Evolutionary conservation across 2,113 vertebrate species (phyloP).

Genomic region (Romanogobio albipinnatus): DNA sequence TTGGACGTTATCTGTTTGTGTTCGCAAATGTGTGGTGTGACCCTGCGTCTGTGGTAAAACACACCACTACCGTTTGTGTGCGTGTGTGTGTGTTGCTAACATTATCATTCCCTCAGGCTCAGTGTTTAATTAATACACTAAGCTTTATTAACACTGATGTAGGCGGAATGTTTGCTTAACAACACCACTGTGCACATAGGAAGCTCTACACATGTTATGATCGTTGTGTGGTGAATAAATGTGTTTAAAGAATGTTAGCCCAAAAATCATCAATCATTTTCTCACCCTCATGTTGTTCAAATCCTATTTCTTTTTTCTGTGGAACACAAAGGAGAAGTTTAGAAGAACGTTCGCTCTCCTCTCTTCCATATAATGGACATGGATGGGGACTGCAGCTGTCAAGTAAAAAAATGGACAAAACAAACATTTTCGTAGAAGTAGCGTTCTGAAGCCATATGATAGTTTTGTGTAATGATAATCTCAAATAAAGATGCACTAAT

Average conservation of each 20-base stretch:
- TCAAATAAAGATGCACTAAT: too few species aligned
- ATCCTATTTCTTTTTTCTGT: not conserved
- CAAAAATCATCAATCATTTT: not conserved
- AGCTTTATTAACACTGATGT: conserved; percentile 39
- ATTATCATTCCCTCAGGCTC: conserved; percentile 11
- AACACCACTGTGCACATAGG: not conserved
- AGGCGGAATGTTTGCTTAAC: conserved; percentile 6
- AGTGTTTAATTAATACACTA: conserved; percentile 32
- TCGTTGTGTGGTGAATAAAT: too few species aligned
- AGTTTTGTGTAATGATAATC: too few species aligned
- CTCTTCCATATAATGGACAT: not conserved
- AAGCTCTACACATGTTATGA: not conserved
- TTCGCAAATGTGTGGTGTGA: not conserved
- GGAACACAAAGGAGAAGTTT: not conserved
- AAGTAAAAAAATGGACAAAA: too few species aligned
- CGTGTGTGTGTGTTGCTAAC: conserved; percentile 5
- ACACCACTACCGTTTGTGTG: not conserved
- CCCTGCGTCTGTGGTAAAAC: not conserved
- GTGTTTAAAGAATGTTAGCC: not conserved
- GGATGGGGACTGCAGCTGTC: not conserved
- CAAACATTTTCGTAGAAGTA: too few species aligned
- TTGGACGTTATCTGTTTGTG: not conserved
- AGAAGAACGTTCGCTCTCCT: not conserved
- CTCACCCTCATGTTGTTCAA: not conserved
- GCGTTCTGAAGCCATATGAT: too few species aligned